Percentiles rank a stretch among this genome's conserved stretches.
Conservation (phyloP, 2,888 invertebrate species). For the Alitta virens region DNA sequence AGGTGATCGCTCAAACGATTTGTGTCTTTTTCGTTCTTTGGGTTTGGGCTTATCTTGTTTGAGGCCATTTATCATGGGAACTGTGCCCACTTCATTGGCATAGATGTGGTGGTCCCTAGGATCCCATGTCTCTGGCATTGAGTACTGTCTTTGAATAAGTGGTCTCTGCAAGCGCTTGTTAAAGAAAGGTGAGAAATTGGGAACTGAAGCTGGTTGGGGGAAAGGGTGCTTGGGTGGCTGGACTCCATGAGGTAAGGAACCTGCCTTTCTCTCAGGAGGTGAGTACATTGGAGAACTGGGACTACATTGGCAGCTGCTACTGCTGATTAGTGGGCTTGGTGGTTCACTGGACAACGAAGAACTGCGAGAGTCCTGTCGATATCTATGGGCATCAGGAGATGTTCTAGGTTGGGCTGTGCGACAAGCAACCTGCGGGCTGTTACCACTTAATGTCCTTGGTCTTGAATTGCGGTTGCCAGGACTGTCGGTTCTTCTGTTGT, state of each 20-base stretch:
- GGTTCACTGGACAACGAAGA: background rate
- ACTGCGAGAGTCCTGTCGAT: background rate
- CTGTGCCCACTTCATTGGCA: background rate
- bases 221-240: too few species aligned
- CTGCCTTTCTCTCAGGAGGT: background rate
- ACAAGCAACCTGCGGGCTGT: background rate
- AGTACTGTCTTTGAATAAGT: slow-evolving; percentile 10
- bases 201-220: background rate
- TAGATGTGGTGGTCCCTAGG: too few species aligned
- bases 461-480: background rate
- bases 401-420: background rate
- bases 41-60: background rate
- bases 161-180: background rate
- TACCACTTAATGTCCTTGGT: background rate
- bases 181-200: background rate
- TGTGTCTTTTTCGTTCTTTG: background rate
- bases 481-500: background rate
- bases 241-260: background rate
- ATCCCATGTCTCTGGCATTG: slow-evolving; percentile 7
- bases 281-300: background rate
- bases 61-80: background rate
- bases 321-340: slow-evolving; percentile 1
- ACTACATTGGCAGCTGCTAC: background rate
- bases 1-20: background rate
- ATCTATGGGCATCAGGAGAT: background rate